A percentile compares a stretch with the other conserved stretches of the same genome.
These are phyloP conservation scores for Chascanopsetta lugubris DNA, from an alignment of 2,113 vertebrate genomes.

Conservation along the genomic window DNA sequence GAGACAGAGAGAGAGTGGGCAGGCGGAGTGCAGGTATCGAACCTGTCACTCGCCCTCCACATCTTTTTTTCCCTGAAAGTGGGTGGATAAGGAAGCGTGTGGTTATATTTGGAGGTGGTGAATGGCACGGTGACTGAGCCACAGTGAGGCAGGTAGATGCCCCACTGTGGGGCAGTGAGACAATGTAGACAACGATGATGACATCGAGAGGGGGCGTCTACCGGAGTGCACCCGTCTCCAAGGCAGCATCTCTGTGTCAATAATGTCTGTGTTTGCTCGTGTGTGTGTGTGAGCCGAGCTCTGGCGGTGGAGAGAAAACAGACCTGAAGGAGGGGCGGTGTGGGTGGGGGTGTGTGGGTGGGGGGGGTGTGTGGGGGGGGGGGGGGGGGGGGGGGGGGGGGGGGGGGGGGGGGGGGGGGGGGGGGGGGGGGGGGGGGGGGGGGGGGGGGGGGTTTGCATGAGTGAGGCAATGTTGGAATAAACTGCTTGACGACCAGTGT, in stretches of 20 bases:
- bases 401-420: constrained; percentile 18
- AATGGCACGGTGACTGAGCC: constrained; percentile 49
- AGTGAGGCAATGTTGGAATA: constrained; percentile 30
- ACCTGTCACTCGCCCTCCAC: constrained; percentile 24
- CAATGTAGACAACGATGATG: constrained; percentile 59
- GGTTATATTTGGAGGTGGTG: constrained; percentile 49
- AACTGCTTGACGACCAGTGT: constrained; percentile 18
- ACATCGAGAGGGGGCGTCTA: constrained; percentile 19
- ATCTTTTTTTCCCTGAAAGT: constrained; percentile 17
- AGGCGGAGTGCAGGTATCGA: constrained; percentile 17
- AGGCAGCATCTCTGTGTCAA: constrained; percentile 8
- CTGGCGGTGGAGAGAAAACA: constrained; percentile 3
- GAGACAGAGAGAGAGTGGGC: background rate
- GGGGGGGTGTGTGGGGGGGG: no score
- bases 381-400: constrained; percentile 31
- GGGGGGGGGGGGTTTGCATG: constrained; percentile 34
- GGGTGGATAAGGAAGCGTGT: constrained; percentile 34
- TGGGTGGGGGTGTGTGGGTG: constrained; percentile 13
- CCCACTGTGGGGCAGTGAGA: constrained; percentile 34
- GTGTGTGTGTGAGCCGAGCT: constrained; percentile 4
- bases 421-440: constrained; percentile 17
- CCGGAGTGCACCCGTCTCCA: constrained; percentile 19
- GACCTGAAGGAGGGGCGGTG: constrained; percentile 12
- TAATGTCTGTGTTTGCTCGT: background rate
- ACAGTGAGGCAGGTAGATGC: constrained; percentile 33